Base-by-base conservation (phyloP, 2,888 invertebrate species). In the Trypoxylon attenuatum region DNA sequence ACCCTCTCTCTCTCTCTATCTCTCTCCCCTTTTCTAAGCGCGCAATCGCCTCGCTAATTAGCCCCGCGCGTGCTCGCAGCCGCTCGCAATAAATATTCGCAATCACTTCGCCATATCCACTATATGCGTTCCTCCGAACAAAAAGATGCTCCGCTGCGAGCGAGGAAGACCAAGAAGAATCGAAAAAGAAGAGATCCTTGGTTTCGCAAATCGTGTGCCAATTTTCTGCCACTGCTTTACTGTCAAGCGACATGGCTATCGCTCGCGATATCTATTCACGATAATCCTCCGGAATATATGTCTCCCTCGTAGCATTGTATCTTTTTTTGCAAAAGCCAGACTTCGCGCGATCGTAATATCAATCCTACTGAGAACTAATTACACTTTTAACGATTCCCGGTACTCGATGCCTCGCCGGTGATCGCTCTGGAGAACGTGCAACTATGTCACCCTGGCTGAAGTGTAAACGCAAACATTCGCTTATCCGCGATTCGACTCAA, bases 41-140 rank as follows among this genome's bases (percentile, higher is more conserved):
- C 78, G 70, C 79, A 83, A 84, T 82, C 83, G 80, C 82, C 71
- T 55, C 51, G 52, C 50, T 58, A 60, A 59, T 45, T 52, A 64
- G 46, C 49, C 57, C 46, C 27, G 46, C 54, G 68, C 67, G 65
- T 53, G 47, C 61, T 72, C 69, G 75, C 82, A 78, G 76, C 78
- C 67, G 75, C 57, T 56, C 42, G 76, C 71, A 76, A 83, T 84
- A 82, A 83, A 83, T 80, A 80, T 79, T 78, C 69, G 67, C 70
- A 67, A 79, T 77, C 79, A 76, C 81, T 82, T 80, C n/a, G n/a
- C n/a, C n/a, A n/a, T n/a, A n/a, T n/a, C n/a, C n/a, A n/a, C n/a
- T n/a, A n/a, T n/a, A n/a, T n/a, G n/a, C n/a, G n/a, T n/a, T n/a
- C n/a, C n/a, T n/a, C n/a, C n/a, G n/a, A n/a, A n/a, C n/a, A n/a